Conservation (phyloP, 2,797 vertebrate species). For the Sebastes vulpes region DNA sequence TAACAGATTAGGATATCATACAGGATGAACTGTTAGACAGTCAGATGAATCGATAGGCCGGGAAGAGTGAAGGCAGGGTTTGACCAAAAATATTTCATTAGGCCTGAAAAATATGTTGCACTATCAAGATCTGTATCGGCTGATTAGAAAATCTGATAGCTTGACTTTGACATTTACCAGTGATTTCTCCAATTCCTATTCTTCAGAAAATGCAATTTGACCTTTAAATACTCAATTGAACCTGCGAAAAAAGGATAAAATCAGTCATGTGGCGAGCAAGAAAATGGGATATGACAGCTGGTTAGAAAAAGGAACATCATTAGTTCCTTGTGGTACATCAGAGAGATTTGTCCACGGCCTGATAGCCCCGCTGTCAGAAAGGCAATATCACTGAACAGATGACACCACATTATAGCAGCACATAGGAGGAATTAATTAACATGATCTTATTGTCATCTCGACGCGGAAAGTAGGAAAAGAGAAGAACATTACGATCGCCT, state of each 20-base stretch:
- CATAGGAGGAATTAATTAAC: slow-evolving; percentile 80
- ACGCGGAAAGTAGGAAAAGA: slow-evolving; percentile 55
- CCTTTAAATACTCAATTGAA: slow-evolving; percentile 80
- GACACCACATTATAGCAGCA: slow-evolving; percentile 71
- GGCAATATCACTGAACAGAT: slow-evolving; percentile 72
- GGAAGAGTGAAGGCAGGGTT: slow-evolving; percentile 7
- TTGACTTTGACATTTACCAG: slow-evolving; percentile 70
- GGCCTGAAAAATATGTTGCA: slow-evolving; percentile 13
- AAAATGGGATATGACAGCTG: slow-evolving; percentile 74
- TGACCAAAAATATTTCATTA: slow-evolving; percentile 56
- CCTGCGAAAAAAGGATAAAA: slow-evolving; percentile 64
- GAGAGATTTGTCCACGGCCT: slow-evolving; percentile 68
- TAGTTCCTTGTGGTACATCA: slow-evolving; percentile 67
- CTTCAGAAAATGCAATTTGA: slow-evolving; percentile 64
- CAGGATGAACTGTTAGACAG: not conserved
- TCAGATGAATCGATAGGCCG: slow-evolving; percentile 27
- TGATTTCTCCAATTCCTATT: slow-evolving; percentile 46
- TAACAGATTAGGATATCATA: slow-evolving; percentile 23
- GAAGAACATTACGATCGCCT: slow-evolving; percentile 55
- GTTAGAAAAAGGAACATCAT: slow-evolving; percentile 68
- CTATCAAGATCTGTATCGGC: slow-evolving; percentile 38
- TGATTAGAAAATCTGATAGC: slow-evolving; percentile 64
- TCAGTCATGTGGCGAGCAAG: slow-evolving; percentile 59
- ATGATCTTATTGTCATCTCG: slow-evolving; percentile 76
- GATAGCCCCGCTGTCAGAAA: slow-evolving; percentile 74